Evolutionary conservation across 1,140 invertebrate species (phyloP), one percentile per base, ranked within the genome.

Genomic region (Micrasema minimum): DNA sequence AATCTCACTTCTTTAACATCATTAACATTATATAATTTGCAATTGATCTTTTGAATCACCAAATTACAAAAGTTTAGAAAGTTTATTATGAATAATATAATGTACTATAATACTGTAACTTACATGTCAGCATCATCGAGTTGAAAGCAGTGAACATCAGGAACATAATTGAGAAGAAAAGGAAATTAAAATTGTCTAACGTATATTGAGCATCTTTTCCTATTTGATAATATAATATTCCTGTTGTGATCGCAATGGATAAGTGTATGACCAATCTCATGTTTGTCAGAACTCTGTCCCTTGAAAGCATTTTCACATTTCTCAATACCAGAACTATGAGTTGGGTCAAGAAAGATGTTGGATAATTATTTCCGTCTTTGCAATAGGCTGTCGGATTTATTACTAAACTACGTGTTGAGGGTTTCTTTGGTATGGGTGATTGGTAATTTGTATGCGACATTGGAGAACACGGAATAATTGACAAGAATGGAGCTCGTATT

Each of bases 111-210:
- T n/a, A n/a, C n/a, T n/a, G n/a, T n/a, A 7, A 91, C 91, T 93
- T 87, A 96, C 95, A 96, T 48, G 90, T 93, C 0, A 95, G 87
- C n/a, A 93, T 87, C 12, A 93, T 91, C 3, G 92, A 90, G 80
- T 92, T 96, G 77, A 96, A 93, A 0, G 95, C 91, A 11, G 92
- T 94, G 76, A 92, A 95, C 90, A 94, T 92, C 11, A 95, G 81
- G 79, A 95, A 95, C 86, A 96, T 90, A 59, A 94, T 87, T 59
- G 88, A 90, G 81, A 93, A 95, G 81, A 93, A 95, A 1, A 93
- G 82, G 77, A 91, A 90, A 74, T 90, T 91, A 72, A 90, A 90
- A 77, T 93, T 95, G 76, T 93, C 90, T 66, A 90, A 83, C 0
- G 90, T 88, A 76, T 92, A 87, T 62, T 85, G 85, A 1, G 91